A percentile compares a stretch with the other conserved stretches of the same genome.
These are phyloP conservation scores for Phrynosoma platyrhinos DNA, from an alignment of 2,113 vertebrate species.

Conservation along the genomic window DNA sequence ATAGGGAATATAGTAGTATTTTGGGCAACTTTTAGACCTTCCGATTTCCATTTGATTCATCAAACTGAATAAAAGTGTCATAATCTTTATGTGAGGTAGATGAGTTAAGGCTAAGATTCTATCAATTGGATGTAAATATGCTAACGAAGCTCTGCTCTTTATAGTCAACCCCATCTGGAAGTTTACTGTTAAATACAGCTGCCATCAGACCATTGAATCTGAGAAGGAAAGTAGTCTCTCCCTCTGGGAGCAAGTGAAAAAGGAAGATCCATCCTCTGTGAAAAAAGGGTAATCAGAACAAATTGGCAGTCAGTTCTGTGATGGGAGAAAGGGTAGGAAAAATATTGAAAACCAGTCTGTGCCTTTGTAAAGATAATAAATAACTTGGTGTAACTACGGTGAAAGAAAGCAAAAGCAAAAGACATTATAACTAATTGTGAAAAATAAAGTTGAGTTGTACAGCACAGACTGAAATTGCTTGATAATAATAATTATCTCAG, in stretches of 20 bases:
- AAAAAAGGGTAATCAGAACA: not conserved
- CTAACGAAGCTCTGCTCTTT: constrained; percentile 32
- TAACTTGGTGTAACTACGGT: not conserved
- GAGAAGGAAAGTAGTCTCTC: constrained; percentile 7
- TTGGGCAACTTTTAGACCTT: constrained; percentile 8
- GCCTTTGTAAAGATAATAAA: not conserved
- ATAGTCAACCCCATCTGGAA: constrained; percentile 37
- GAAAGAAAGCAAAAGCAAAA: not conserved
- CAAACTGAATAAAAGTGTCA: not conserved
- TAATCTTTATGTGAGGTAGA: not conserved
- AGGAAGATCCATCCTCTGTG: not conserved
- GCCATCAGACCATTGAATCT: constrained; percentile 19
- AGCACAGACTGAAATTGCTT: not conserved
- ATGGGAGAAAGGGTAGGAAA: constrained; percentile 13
- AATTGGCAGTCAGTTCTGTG: constrained; percentile 11
- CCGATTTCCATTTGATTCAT: constrained; percentile 15
- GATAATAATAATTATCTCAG: not conserved
- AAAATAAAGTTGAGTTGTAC: not conserved
- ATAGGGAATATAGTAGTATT: not conserved
- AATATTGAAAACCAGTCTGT: constrained; percentile 15
- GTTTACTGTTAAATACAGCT: constrained; percentile 23
- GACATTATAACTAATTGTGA: not conserved
- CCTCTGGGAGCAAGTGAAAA: constrained; percentile 10
- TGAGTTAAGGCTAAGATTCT: constrained; percentile 34
- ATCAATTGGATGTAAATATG: constrained; percentile 40